Evolutionary conservation across 2,797 vertebrate genomes (phyloP), one percentile per base, ranked within the genome.

Genomic region (Tachyglossus aculeatus): DNA sequence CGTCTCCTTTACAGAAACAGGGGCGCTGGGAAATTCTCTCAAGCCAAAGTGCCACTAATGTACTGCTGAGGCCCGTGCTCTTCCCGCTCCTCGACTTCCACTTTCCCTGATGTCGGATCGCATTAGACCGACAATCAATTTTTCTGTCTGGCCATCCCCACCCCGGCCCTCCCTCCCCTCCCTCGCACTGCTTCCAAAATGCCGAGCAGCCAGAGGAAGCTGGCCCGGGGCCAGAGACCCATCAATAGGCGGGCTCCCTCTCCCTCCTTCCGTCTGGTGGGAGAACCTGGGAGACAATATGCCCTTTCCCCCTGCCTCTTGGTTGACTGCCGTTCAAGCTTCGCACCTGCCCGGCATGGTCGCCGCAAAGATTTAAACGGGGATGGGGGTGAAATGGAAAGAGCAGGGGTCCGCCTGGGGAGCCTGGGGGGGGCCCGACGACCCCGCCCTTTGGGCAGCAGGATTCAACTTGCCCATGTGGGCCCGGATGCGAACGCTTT

Each of bases 101-200:
- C 71, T 71, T 64, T 81, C 83, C 55, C 73, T 80, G 44, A 33
- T 71, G 87, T 62, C 86, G 84, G 81, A 83, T 80, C 80, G 52
- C 83, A 80, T 81, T 77, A 77, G 78, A 85, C 74, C 65, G 69
- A 80, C 48, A 70, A 92, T 90, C 91, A 87, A 92, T 92, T 91
- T 74, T 80, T 71, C 86, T 75, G 86, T 89, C 88, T 90, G 88
- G 88, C 85, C 71, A 70, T 54, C 14, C 33, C 37, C 32, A 15
- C 34, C 2, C 6, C 16, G 0, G 48, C 57, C 33, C 44, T 32
- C 52, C 19, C 36, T 71, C 73, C 67, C 43, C n/a, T 3, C 34
- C 16, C 4, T 2, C 14, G 27, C 59, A 34, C 11, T 29, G 72
- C 18, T 21, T 54, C 61, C 3, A 2, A n/a, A 53, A 68, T 9